These are phyloP conservation scores for Euphonia xanthogaster DNA, from an alignment of 2,797 vertebrate genomes.

Conservation along the genomic window DNA sequence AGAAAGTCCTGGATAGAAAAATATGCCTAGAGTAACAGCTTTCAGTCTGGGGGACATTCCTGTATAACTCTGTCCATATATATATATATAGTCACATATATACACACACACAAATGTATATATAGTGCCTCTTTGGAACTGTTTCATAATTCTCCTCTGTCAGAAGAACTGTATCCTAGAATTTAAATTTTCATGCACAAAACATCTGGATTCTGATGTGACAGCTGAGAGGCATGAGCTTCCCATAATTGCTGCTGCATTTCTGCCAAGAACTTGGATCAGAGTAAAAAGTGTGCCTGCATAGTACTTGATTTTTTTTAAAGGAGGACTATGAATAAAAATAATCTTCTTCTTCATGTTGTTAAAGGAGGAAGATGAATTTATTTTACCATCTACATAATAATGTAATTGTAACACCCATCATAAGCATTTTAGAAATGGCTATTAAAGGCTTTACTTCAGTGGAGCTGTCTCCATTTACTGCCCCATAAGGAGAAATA, in stretches of 20 bases:
- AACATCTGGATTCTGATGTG: background rate
- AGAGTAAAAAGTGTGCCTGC: background rate
- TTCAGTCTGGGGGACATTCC: background rate
- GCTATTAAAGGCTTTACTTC: background rate
- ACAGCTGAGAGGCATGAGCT: background rate
- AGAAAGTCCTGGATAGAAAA: background rate
- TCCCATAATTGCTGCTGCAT: background rate
- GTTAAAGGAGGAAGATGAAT: background rate
- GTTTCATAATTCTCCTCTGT: background rate
- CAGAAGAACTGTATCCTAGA: background rate
- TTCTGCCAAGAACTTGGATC: background rate
- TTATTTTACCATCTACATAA: background rate
- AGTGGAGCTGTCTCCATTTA: background rate
- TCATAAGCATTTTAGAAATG: background rate
- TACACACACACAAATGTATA: accelerated
- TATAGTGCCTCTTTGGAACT: background rate
- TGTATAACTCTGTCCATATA: background rate
- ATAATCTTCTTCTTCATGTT: too few species aligned
- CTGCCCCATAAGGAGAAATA: background rate
- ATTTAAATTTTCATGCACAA: background rate
- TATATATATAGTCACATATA: too few species aligned
- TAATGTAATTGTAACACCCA: background rate
- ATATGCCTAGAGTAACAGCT: background rate
- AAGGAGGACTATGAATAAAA: background rate
- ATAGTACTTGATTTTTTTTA: background rate